These are phyloP conservation scores for Kuschelorhynchus macadamiae DNA, from an alignment of 2,888 invertebrate genomes.

Conservation along the genomic window DNA sequence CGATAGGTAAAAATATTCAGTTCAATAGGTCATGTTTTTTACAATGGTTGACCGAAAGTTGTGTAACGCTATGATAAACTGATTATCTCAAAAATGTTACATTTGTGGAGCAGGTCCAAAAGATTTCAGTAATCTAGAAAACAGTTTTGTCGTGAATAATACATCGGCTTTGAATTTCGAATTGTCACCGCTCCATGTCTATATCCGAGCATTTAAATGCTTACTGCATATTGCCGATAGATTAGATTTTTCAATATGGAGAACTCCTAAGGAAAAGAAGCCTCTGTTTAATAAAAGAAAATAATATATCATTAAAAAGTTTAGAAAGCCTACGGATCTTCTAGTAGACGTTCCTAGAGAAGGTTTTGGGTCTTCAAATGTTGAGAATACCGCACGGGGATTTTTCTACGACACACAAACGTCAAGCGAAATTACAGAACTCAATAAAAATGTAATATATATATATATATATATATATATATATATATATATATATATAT, in stretches of 20 bases:
- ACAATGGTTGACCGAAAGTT: not conserved
- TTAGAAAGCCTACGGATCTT: not conserved
- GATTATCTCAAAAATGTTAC: constrained; percentile 8
- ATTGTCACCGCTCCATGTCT: too few species aligned
- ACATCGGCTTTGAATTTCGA: not conserved
- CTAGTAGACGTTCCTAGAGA: constrained; percentile 6
- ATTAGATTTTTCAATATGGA: not conserved
- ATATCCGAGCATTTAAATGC: not conserved
- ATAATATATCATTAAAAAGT: not conserved
- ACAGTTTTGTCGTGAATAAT: not conserved
- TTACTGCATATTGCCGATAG: not conserved
- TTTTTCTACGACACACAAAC: not conserved
- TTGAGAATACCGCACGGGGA: constrained; percentile 7
- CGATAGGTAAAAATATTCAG: not conserved
- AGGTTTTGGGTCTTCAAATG: constrained; percentile 8
- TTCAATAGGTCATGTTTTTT: not conserved
- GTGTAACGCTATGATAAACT: not conserved
- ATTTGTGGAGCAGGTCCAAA: constrained; percentile 11
- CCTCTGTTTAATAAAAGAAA: constrained; percentile 1
- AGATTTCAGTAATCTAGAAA: constrained; percentile 11
- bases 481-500: too few species aligned
- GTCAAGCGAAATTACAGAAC: not conserved
- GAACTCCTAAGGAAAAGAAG: too few species aligned
- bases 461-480: constrained; percentile 5
- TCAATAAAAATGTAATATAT: not conserved